phyloP scores from a whole-genome alignment of 2,797 vertebrate species.

The Sphaeramia orbicularis region DNA sequence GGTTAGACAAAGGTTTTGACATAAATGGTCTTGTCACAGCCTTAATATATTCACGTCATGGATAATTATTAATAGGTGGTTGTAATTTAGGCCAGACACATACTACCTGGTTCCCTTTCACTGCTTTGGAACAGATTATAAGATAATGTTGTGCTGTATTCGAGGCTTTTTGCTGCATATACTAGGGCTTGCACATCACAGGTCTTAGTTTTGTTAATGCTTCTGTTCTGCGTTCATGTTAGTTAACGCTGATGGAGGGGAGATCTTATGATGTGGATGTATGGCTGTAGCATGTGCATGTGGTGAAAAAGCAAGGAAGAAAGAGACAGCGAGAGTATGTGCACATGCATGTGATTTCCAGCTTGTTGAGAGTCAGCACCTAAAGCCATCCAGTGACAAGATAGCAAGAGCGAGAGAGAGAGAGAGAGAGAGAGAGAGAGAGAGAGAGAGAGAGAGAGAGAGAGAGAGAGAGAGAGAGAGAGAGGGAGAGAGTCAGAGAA shows the following conservation, averaged over 20 bases:
- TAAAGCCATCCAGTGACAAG: slow-evolving; percentile 49
- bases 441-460: slow-evolving; percentile 6
- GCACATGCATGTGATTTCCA: slow-evolving; percentile 47
- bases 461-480: slow-evolving; percentile 10
- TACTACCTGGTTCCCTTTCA: slow-evolving; percentile 57
- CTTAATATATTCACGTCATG: slow-evolving; percentile 78
- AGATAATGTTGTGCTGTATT: slow-evolving; percentile 28
- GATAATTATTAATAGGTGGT: slow-evolving; percentile 77
- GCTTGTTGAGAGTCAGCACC: slow-evolving; percentile 56
- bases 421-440: no score
- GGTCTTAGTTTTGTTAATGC: not conserved
- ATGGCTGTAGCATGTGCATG: not conserved
- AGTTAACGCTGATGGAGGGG: not conserved
- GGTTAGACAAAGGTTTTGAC: slow-evolving; percentile 81
- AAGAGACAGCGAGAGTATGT: slow-evolving; percentile 13
- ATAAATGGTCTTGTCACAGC: slow-evolving; percentile 77
- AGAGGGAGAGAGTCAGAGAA: slow-evolving; percentile 7
- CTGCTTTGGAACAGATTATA: slow-evolving; percentile 63
- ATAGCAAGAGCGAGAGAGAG: slow-evolving; percentile 18
- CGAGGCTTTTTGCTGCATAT: slow-evolving; percentile 6
- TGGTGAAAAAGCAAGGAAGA: not conserved
- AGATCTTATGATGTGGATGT: not conserved
- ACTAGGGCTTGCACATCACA: not conserved
- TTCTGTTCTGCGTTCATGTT: slow-evolving; percentile 15
- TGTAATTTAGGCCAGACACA: slow-evolving; percentile 65